phyloP scores from a whole-genome alignment of 2,888 invertebrate species.

The Parochlus steinenii region DNA sequence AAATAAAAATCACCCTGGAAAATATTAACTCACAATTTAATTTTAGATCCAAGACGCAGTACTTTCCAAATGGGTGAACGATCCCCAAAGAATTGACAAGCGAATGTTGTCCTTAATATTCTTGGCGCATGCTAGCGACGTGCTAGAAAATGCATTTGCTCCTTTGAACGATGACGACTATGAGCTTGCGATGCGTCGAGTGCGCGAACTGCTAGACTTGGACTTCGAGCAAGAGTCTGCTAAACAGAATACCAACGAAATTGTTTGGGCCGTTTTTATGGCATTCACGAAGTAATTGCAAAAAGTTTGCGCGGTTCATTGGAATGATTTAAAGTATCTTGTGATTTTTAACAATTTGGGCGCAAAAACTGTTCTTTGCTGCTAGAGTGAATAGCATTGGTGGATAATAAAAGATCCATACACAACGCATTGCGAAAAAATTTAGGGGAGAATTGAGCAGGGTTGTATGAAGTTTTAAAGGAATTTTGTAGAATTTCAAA shows the following conservation, averaged over 20 bases:
- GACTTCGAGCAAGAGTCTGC: slow-evolving; percentile 93
- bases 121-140: slow-evolving; percentile 95
- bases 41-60: slow-evolving; percentile 91
- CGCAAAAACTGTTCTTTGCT: too few species aligned
- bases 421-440: too few species aligned
- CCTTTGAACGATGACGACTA: slow-evolving; percentile 95
- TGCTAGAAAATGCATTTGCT: slow-evolving; percentile 97
- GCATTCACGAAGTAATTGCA: slow-evolving; percentile 86
- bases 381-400: too few species aligned
- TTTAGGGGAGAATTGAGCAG: too few species aligned
- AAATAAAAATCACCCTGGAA: slow-evolving; percentile 1
- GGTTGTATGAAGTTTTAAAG: too few species aligned
- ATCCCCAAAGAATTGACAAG: slow-evolving; percentile 94
- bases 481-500: too few species aligned
- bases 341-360: too few species aligned
- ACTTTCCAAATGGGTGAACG: slow-evolving; percentile 89
- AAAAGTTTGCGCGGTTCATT: slow-evolving; percentile 16
- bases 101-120: slow-evolving; percentile 84
- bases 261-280: slow-evolving; percentile 98
- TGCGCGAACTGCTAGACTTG: slow-evolving; percentile 86
- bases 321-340: too few species aligned
- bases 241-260: slow-evolving; percentile 79
- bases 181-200: slow-evolving; percentile 94
- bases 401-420: too few species aligned
- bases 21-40: slow-evolving; percentile 10